Percentiles rank a stretch among this genome's conserved stretches.
These are phyloP conservation scores for Pongo pygmaeus DNA, from an alignment of 2,113 vertebrate genomes.

Conservation along the genomic window DNA sequence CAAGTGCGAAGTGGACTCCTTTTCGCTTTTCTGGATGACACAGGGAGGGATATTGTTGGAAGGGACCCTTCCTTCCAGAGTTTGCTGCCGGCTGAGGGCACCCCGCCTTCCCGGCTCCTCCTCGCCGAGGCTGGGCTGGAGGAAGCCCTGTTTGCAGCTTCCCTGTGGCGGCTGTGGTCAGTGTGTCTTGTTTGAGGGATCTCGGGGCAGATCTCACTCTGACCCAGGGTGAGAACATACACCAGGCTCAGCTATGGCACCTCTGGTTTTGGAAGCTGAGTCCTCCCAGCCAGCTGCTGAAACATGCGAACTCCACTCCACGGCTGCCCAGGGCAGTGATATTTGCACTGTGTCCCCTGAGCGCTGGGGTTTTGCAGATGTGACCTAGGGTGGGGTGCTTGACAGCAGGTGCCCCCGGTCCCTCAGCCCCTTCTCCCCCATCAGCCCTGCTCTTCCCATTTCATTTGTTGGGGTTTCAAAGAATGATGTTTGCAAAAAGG, in stretches of 20 bases:
- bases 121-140: accelerated
- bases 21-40: accelerated
- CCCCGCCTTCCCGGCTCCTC: accelerated
- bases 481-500: neutral
- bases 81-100: accelerated
- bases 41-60: accelerated
- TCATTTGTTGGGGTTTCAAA: neutral
- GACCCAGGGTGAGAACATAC: accelerated
- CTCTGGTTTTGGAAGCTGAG: accelerated
- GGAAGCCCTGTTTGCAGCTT: neutral
- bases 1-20: no score
- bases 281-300: neutral
- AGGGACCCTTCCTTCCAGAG: neutral
- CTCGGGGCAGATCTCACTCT: accelerated
- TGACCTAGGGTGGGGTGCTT: accelerated
- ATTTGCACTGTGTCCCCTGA: neutral
- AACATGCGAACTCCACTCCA: accelerated
- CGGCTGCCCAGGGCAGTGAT: accelerated
- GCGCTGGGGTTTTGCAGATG: accelerated
- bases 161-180: accelerated
- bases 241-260: no score
- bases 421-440: accelerated
- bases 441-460: neutral
- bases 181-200: no score
- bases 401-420: neutral